These are phyloP conservation scores for Chymomyza amoena DNA, from an alignment of 2,888 invertebrate species.

Conservation along the genomic window DNA sequence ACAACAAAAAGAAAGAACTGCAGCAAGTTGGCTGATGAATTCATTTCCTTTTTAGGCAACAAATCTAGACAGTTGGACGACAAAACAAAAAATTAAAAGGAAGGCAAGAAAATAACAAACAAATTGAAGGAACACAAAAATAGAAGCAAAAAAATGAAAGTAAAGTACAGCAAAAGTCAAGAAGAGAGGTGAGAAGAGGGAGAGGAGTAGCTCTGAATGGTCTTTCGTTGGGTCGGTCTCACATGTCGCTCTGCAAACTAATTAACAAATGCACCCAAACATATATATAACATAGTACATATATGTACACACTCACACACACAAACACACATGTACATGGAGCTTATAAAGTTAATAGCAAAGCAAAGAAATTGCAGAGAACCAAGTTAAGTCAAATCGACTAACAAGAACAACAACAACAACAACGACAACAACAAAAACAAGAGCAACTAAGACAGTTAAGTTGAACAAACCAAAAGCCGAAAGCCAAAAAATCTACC, in stretches of 20 bases:
- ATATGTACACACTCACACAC: slow-evolving; percentile 29
- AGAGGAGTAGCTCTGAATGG: background rate
- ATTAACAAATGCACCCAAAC: slow-evolving; percentile 60
- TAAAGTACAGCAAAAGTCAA: background rate
- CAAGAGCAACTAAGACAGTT: background rate
- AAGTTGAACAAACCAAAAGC: background rate
- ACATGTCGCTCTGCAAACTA: slow-evolving; percentile 53
- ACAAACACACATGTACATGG: background rate
- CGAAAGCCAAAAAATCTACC: slow-evolving; percentile 3
- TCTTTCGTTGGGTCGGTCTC: background rate
- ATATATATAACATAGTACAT: too few species aligned
- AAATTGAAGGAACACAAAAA: background rate
- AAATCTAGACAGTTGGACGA: background rate
- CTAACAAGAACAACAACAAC: background rate
- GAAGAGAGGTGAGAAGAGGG: background rate
- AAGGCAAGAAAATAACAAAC: slow-evolving; percentile 2
- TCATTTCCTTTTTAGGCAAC: slow-evolving; percentile 60
- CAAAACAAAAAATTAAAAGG: slow-evolving; percentile 11
- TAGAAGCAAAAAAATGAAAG: background rate
- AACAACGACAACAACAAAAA: background rate
- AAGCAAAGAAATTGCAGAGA: slow-evolving; percentile 34
- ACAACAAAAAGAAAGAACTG: slow-evolving; percentile 21
- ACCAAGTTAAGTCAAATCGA: slow-evolving; percentile 3
- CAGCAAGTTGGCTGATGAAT: slow-evolving; percentile 48
- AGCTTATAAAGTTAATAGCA: slow-evolving; percentile 48